These are phyloP conservation scores for Drosophila neocordata DNA, from an alignment of 1,140 invertebrate species.

Conservation along the genomic window DNA sequence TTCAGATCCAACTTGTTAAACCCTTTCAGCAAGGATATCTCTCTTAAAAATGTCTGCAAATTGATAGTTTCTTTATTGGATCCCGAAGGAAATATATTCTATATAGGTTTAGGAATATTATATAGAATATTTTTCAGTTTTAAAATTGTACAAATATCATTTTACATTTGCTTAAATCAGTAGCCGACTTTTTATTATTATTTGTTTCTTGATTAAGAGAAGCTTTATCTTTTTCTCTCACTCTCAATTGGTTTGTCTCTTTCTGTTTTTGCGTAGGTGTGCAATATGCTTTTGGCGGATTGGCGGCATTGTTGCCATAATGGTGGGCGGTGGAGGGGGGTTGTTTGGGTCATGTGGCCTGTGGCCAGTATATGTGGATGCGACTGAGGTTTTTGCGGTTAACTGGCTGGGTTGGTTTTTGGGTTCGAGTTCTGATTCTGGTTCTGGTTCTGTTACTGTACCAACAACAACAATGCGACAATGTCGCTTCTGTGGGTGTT, in stretches of 20 bases:
- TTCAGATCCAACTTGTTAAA: no score
- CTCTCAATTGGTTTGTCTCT: not conserved
- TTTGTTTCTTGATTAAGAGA: constrained; percentile 42
- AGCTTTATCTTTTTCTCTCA: constrained; percentile 23
- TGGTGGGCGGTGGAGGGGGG: not conserved
- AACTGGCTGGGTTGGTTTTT: constrained; percentile 20
- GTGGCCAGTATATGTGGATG: constrained; percentile 35
- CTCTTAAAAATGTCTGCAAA: no score
- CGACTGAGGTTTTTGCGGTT: constrained; percentile 73
- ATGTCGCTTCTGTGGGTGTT: constrained; percentile 54
- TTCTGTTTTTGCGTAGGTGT: constrained; percentile 12
- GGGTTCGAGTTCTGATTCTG: constrained; percentile 5
- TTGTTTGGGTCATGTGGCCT: constrained; percentile 11
- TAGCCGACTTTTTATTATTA: not conserved
- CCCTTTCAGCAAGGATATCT: no score
- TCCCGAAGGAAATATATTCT: no score
- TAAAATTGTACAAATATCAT: no score
- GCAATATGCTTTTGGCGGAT: not conserved
- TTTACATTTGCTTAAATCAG: not conserved
- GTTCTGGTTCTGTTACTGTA: constrained; percentile 12
- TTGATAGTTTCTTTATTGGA: no score
- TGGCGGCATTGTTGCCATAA: not conserved
- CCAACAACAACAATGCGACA: constrained; percentile 24
- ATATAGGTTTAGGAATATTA: no score
- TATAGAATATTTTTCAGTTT: no score